Base-by-base conservation (phyloP, 2,113 vertebrate species). In the Balaenoptera acutorostrata region DNA sequence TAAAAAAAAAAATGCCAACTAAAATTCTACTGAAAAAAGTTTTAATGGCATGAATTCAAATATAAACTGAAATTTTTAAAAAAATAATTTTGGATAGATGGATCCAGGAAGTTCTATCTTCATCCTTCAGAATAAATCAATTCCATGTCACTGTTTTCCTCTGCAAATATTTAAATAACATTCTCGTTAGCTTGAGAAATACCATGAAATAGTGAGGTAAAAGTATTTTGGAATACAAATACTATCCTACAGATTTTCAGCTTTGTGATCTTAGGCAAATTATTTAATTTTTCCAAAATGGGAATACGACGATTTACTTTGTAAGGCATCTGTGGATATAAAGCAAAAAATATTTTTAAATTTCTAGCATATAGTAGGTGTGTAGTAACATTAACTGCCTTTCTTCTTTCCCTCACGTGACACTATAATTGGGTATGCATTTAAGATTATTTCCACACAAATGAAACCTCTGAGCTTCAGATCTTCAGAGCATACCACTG, bases 271-370 rank as follows among this genome's bases (percentile, higher is more conserved):
- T 33, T 75, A 63, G 80, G 49, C 41, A 71, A 46, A 4, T 91
- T 82, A 77, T 88, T 88, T 92, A 88, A 63, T 88, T 97, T 95
- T 17, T 94, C 41, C 36, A 49, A 94, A 92, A 69, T 64, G 11
- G 5, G 14, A 27, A 84, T 88, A 59, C 57, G 64, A 20, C 10
- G 57, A 31, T 31, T 72, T 91, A 83, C 21, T 88, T 92, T 92
- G 59, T 25, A 88, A 88, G 25, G 33, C 12, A 61, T 80, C 57
- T 41, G 13, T 94, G 64, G 64, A 88, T 25, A n/a, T 84, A 3
- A 88, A 61, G 20, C 14, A 14, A 55, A 95, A 93, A 33, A 49
- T 52, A 46, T 33, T 75, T 82, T 84, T 36, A 77, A 27, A 36
- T 84, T 78, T 88, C 49, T 15, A 44, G 90, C 31, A 93, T 36